Percentiles rank a stretch among this genome's conserved stretches.
These are phyloP conservation scores for Hydropotes inermis DNA, from an alignment of 2,113 vertebrate genomes.

Conservation along the genomic window DNA sequence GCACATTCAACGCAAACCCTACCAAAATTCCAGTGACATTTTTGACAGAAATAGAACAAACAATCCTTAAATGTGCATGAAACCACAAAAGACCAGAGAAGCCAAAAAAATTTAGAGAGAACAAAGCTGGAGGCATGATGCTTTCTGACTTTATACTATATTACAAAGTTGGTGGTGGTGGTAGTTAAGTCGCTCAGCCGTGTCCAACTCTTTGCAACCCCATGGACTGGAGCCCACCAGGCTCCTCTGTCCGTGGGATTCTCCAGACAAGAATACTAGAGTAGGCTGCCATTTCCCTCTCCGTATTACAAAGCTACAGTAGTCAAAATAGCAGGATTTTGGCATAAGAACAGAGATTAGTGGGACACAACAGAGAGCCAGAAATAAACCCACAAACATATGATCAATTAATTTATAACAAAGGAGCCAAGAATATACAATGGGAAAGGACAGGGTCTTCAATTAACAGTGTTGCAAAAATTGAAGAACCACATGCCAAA, in stretches of 20 bases:
- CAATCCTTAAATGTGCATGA: not conserved
- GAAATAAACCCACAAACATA: not conserved
- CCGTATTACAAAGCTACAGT: not conserved
- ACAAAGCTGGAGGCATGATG: not conserved
- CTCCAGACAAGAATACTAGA: not conserved
- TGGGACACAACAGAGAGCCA: not conserved
- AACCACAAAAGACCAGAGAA: not conserved
- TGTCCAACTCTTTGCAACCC: not conserved
- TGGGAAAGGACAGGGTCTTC: not conserved
- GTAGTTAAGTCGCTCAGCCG: not conserved
- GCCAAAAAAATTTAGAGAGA: not conserved
- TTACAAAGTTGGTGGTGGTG: not conserved
- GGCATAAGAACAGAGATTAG: not conserved
- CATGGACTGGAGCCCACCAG: not conserved
- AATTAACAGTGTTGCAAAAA: not conserved
- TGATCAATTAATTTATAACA: not conserved
- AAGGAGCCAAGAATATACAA: not conserved
- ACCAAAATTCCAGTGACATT: not conserved
- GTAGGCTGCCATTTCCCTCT: not conserved
- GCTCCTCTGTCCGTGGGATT: not conserved
- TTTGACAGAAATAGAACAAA: not conserved
- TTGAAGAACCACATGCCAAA: not conserved
- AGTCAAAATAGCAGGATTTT: not conserved
- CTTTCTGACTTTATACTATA: not conserved
- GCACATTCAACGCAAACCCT: not conserved